phyloP scores from a whole-genome alignment of 2,888 invertebrate genomes.

The Geophilus truncorum region DNA sequence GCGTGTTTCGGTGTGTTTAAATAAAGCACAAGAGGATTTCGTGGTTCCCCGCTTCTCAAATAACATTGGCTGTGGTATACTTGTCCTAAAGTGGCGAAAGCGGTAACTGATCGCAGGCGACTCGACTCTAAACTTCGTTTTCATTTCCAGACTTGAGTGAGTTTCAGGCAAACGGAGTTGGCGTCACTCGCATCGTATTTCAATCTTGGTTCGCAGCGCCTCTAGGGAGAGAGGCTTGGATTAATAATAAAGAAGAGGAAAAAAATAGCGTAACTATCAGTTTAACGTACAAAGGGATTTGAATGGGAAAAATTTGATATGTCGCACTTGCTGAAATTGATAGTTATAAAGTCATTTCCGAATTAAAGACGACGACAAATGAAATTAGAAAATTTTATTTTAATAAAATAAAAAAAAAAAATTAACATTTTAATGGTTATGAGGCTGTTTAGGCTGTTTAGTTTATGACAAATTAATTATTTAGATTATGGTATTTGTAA shows the following conservation, averaged over 20 bases:
- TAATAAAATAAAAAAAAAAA: too few species aligned
- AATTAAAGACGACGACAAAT: neutral
- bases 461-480: too few species aligned
- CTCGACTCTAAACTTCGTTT: neutral
- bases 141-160: neutral
- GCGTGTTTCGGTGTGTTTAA: constrained; percentile 15
- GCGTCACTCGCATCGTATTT: neutral
- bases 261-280: neutral
- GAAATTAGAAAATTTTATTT: neutral
- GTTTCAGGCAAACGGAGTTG: constrained; percentile 1
- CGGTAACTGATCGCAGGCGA: neutral
- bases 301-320: neutral
- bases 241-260: neutral
- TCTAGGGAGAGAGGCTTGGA: neutral
- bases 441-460: too few species aligned
- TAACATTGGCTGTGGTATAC: neutral
- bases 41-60: neutral
- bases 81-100: constrained; percentile 9
- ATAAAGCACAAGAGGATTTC: neutral
- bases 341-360: neutral
- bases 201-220: neutral
- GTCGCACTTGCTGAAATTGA: neutral
- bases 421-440: too few species aligned
- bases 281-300: too few species aligned
- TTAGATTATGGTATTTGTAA: too few species aligned